Evolutionary conservation across 2,888 invertebrate species (phyloP), one percentile per base, ranked within the genome.

Genomic region (Eupeodes luniger): DNA sequence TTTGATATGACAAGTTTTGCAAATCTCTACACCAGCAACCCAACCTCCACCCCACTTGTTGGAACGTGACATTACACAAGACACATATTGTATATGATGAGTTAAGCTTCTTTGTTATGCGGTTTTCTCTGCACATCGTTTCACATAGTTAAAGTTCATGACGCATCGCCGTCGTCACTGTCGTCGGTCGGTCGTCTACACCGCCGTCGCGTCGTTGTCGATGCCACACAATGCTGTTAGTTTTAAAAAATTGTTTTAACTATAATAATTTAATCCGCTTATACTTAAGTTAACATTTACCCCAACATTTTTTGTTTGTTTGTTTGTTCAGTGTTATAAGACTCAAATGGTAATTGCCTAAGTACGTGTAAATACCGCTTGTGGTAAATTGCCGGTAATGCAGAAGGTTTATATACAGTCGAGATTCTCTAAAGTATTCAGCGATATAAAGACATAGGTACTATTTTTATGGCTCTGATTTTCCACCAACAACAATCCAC

Each of bases 181-280:
- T 40, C 36, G 36, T 36, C n/a, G n/a, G 36, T 36, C 40, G 3
- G 40, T 40, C 9, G 9, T n/a, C 57, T 27, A 27, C 27, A 27
- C 40, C 40, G 40, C 6, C 40, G 40, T 40, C 40, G 40, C 4
- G 4, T 1, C 40, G 40, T 40, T 5, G n/a, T 9, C 57, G 19
- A 59, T 12, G 19, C 44, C 27, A 49, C 40, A 75, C 75, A 51
- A 64, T 36, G 10, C 47, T 9, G 57, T 61, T 66, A 72, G 75
- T 53, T 78, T 75, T 51, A 36, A 72, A 72, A 74, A 74, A 82
- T 19, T 49, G n/a, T 64, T 72, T 59, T 16, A 55, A 69, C 44
- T 62, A 57, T 2, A 66, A 67, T 70, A 77, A 61, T 66, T 69
- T 62, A 78, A 86, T 74, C 83, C 79, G 87, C 87, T 87, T 83